These are phyloP conservation scores for Ophion obscuratus DNA, from an alignment of 2,888 invertebrate species.

Conservation along the genomic window DNA sequence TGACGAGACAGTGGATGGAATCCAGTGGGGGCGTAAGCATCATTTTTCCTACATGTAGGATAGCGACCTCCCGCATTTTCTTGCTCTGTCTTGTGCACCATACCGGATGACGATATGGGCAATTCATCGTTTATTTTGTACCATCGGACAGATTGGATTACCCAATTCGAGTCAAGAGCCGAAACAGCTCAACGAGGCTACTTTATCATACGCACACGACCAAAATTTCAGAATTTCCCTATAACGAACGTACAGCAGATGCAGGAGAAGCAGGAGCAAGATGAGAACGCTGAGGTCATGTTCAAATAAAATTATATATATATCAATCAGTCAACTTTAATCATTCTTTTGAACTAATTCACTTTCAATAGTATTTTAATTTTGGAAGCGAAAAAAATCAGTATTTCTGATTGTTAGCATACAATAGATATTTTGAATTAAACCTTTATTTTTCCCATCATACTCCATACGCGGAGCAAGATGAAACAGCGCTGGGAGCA, in stretches of 20 bases:
- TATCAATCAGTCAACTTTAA: too few relatives aligned
- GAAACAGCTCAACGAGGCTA: background rate
- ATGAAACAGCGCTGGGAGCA: too few relatives aligned
- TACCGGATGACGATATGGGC: slow-evolving; percentile 7
- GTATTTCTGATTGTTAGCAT: too few relatives aligned
- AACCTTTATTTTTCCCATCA: too few relatives aligned
- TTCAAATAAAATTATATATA: too few relatives aligned
- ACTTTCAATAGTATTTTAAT: too few relatives aligned
- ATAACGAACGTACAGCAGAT: background rate
- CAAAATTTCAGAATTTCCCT: background rate
- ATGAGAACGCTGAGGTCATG: too few relatives aligned
- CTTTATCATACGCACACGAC: background rate
- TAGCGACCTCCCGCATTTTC: slow-evolving; percentile 14
- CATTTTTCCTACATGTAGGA: background rate
- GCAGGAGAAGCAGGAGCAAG: background rate
- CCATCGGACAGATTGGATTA: background rate
- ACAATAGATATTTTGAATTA: too few relatives aligned
- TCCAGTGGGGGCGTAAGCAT: slow-evolving; percentile 6
- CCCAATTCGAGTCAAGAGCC: slow-evolving; percentile 4
- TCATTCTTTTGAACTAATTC: too few relatives aligned
- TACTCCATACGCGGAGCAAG: too few relatives aligned
- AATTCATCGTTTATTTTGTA: slow-evolving; percentile 12
- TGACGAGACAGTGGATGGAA: slow-evolving; percentile 20
- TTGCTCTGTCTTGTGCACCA: background rate
- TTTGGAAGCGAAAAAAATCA: too few relatives aligned